These are phyloP conservation scores for Pollenia labialis DNA, from an alignment of 2,888 invertebrate species.

Conservation along the genomic window DNA sequence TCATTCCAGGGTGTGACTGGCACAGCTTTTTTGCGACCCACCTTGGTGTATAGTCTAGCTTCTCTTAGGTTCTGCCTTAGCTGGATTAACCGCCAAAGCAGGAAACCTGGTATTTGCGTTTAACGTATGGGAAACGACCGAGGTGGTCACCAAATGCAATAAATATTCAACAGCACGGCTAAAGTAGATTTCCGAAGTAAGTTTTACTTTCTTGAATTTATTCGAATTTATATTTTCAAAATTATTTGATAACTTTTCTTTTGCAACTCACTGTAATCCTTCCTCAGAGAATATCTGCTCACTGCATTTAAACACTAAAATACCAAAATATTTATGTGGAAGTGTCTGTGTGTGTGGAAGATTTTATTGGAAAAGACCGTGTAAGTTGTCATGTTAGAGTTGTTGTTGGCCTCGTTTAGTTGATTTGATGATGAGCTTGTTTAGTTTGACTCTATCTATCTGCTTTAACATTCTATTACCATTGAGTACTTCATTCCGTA, in stretches of 20 bases:
- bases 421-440: constrained; percentile 69
- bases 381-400: constrained; percentile 59
- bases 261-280: not conserved
- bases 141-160: too few species aligned
- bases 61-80: too few species aligned
- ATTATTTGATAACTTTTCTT: not conserved
- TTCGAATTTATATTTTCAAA: too few species aligned
- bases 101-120: too few species aligned
- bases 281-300: not conserved
- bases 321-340: not conserved
- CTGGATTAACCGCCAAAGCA: too few species aligned
- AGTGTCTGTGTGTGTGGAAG: constrained; percentile 9
- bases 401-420: constrained; percentile 57
- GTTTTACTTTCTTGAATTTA: too few species aligned
- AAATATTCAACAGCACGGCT: too few species aligned
- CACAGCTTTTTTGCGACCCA: too few species aligned
- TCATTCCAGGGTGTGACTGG: too few species aligned
- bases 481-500: constrained; percentile 60
- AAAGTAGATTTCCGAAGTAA: too few species aligned
- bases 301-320: not conserved
- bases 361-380: constrained; percentile 52
- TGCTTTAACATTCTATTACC: constrained; percentile 55
- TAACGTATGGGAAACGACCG: too few species aligned
- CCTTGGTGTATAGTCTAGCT: too few species aligned
- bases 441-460: constrained; percentile 54